Evolutionary conservation across 2,113 vertebrate species (phyloP), one percentile per base, ranked within the genome.

Genomic region (Megaptera novaeangliae): DNA sequence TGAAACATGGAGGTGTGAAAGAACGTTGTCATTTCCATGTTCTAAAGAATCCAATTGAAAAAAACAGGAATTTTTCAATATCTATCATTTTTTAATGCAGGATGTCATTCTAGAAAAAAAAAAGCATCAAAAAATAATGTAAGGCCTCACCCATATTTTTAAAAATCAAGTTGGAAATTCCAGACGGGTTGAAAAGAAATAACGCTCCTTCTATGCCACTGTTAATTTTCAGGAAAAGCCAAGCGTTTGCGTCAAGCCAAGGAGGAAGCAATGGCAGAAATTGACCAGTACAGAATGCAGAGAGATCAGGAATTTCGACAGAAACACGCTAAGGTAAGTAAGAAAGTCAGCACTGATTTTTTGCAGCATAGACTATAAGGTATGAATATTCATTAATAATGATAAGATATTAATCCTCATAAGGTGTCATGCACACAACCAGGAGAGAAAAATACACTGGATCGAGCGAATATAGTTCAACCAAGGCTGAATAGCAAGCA

Each of bases 201-300:
- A 13, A 21, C 17, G 0, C 17, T 80, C 88, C 88, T 61, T 77
- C 5, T 64, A 4, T 25, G 14, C 31, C 39, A 4, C 29, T 74
- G 72, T 86, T 71, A 77, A 82, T 41, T 21, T 97, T 59, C 95
- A 99, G 99, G 99, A 97, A 99, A 99, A 91, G 98, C 95, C 11
- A 99, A 98, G 82, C 97, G 98, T n/a, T 57, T 99, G 66, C 99
- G 96, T 64, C 99, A 99, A 95, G 99, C 99, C 9, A 99, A 99
- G 94, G 99, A 99, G 83, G 99, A 99, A 97, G 99, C 99, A 1
- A 97, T 91, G 88, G 99, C 98, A 0, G 99, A 99, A 64, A 97
- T 98, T 7, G 98, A 99, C 78, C 99, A 98, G 49, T 99, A 99
- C 95, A 95, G 98, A 36, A 93, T 99, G 83, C 98, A 99, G 93